A percentile compares a stretch with the other conserved stretches of the same genome.
phyloP scores from a whole-genome alignment of 2,113 vertebrate genomes.

The Gnathonemus longibarbis region DNA sequence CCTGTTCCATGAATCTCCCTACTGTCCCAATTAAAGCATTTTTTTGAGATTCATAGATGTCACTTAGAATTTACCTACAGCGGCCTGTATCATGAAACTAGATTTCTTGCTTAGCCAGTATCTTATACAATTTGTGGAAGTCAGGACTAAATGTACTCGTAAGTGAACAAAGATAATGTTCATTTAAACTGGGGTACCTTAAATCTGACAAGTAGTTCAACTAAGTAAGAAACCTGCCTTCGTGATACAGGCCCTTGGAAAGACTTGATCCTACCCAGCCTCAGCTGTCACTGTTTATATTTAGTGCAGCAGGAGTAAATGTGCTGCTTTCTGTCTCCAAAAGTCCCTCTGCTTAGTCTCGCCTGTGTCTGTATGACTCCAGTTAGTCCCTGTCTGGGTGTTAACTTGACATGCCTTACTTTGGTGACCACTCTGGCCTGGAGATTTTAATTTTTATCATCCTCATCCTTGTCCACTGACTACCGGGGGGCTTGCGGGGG shows the following conservation, averaged over 20 bases:
- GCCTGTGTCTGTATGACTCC: slow-evolving; percentile 4
- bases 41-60: slow-evolving; percentile 40
- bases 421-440: slow-evolving; percentile 26
- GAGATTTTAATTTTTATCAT: slow-evolving; percentile 25
- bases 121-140: neutral
- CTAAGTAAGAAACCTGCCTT: neutral
- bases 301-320: slow-evolving; percentile 45
- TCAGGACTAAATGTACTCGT: neutral
- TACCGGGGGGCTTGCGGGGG: neutral
- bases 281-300: slow-evolving; percentile 62
- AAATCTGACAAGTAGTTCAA: neutral
- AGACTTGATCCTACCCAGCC: slow-evolving; percentile 35
- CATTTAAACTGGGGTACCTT: neutral
- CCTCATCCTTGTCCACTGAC: neutral
- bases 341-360: slow-evolving; percentile 16
- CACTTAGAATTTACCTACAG: slow-evolving; percentile 46
- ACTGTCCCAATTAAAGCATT: slow-evolving; percentile 42
- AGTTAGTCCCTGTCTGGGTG: slow-evolving; percentile 3
- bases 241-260: slow-evolving; percentile 18
- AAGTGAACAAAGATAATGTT: neutral
- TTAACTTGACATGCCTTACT: neutral
- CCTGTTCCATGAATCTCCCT: slow-evolving; percentile 37
- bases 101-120: neutral
- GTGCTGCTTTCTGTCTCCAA: slow-evolving; percentile 28
- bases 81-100: neutral